Base-by-base conservation (phyloP, 2,888 invertebrate genomes). In the Zygaena filipendulae region DNA sequence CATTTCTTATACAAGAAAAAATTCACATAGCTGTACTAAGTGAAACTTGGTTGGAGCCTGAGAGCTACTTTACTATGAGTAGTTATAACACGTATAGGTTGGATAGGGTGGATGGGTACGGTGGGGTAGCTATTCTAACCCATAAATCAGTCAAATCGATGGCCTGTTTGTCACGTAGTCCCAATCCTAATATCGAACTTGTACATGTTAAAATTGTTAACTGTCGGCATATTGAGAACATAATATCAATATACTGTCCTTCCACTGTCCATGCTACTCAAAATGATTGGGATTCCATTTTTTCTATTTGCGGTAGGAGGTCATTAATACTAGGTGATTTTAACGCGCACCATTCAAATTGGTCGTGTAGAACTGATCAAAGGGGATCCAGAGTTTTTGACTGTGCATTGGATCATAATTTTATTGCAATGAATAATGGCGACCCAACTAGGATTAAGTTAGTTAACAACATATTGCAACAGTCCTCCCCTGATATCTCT, bases 291-390 rank as follows among this genome's bases (percentile, higher is more conserved):
- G 38, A 46, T n/a, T 3, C 18, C 1, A 1, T 47, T 1, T 43
- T 45, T 18, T 36, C 33, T 4, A 1, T 21, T 5, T 19, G 10
- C 3, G 1, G n/a, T 0, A 14, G 9, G 1, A 46, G 42, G 21
- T 25, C 39, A 5, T 6, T 45, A 4, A 27, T 49, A 8, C 11
- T 38, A 3, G 48, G 48, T 0, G 47, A 47, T 21, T 41, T 46
- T 13, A 48, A 51, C 27, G 48, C 30, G 0, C 50, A 50, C 14
- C 49, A 49, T 13, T 4, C 27, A 2, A 43, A 23, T 25, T 48
- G 49, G 48, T 52, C 47, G 1, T 18, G n/a, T 18, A 47, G 38
- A 30, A 38, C 24, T 7, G 44, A 48, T 22, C 1, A 1, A 1
- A 39, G 46, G 30, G 49, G 48, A 5, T 14, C 0, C 1, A 31